Percentiles rank a stretch among this genome's conserved stretches.
Evolutionary conservation across 1,140 invertebrate genomes (phyloP).

Genomic region (Mercenaria mercenaria): DNA sequence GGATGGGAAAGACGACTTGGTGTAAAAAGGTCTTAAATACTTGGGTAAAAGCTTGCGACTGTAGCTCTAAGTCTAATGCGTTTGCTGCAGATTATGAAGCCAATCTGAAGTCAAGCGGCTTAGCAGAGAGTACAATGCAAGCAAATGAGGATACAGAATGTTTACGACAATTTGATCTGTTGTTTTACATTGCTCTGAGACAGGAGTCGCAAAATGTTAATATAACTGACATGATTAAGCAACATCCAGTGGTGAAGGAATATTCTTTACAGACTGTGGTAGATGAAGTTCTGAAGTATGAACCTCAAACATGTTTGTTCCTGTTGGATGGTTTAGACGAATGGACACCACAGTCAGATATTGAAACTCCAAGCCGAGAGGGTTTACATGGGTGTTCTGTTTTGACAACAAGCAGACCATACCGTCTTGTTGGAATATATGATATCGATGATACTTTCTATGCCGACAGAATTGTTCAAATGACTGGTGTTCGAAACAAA

Average conservation of each 20-base stretch:
- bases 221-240: neutral
- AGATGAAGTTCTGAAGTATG: neutral
- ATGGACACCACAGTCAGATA: neutral
- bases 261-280: neutral
- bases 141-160: neutral
- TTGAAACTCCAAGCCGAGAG: neutral
- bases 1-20: neutral
- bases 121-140: neutral
- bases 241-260: neutral
- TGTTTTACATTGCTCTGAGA: neutral
- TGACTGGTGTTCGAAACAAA: neutral
- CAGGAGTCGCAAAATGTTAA: neutral
- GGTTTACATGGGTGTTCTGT: neutral
- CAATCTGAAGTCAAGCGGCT: too few species aligned
- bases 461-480: neutral
- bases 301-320: neutral
- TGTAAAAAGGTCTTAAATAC: neutral
- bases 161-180: neutral
- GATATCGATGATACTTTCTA: neutral
- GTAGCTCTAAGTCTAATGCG: neutral
- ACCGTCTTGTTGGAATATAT: neutral
- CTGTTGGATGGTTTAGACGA: neutral
- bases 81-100: too few species aligned
- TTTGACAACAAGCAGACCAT: neutral
- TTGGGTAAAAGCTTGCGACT: neutral